Base-by-base conservation (phyloP, 2,888 invertebrate genomes). In the Coleophora deauratella region DNA sequence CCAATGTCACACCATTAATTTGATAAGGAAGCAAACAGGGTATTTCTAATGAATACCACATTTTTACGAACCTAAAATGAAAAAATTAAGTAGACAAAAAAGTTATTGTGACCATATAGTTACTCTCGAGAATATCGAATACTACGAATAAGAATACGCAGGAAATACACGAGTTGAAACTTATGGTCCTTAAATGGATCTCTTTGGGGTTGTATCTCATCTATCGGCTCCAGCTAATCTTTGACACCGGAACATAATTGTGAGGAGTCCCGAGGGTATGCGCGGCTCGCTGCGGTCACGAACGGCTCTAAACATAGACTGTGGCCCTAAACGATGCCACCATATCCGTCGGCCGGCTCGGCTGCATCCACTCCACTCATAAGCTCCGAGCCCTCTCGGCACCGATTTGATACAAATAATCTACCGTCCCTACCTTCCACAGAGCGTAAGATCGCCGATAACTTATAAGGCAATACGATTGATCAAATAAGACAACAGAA, bases 241-340 rank as follows among this genome's bases (percentile, higher is more conserved):
- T 60, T 72, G 74, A 70, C 72, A 72, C 69, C 69, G 66, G 71
- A 76, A 70, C 73, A 74, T 81, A 81, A 80, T 82, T 79, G 79
- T 70, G 62, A 46, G 52, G 52, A 59, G 67, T 68, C 73, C 71
- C 46, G 64, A 49, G 72, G 74, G 72, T 56, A 70, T 68, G 69
- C 62, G 56, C 57, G 59, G 56, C 60, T 63, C 55, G 60, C 59
- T 62, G 69, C 70, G 74, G 79, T 81, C 82, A 81, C 80, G 82
- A 76, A 60, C 63, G 62, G 62, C 60, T 70, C 75, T 81, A 76
- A 80, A 78, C 79, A 79, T 71, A 80, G 73, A 72, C 65, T 66
- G 69, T 65, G 72, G 66, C 66, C 69, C 71, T 72, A 77, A 80
- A 76, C 74, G 76, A 75, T 73, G 77, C 76, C 73, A 77, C 80